Evolutionary conservation across 2,888 invertebrate species (phyloP).

Genomic region (Aspidiotus rigidus): DNA sequence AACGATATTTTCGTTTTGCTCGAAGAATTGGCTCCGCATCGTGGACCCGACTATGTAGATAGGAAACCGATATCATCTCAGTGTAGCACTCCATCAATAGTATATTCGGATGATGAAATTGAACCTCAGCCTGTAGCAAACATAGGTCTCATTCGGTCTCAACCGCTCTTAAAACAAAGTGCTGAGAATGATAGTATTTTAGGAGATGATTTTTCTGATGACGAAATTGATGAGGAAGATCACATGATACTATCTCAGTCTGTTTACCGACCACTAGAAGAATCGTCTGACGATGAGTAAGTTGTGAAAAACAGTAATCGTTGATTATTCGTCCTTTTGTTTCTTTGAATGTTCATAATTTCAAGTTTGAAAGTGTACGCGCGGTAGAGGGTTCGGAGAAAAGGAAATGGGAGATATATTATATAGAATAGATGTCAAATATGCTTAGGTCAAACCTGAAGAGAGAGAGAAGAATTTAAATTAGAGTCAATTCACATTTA

Average conservation of each 20-base stretch:
- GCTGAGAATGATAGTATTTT: constrained; percentile 29
- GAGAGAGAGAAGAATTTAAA: no score
- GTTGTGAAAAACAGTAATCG: background rate
- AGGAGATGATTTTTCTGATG: constrained; percentile 19
- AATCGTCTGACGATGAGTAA: constrained; percentile 15
- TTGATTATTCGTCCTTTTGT: no score
- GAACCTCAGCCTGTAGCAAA: background rate
- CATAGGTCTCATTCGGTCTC: constrained; percentile 5
- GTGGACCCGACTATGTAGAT: no score
- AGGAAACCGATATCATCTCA: background rate
- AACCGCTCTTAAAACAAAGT: constrained; percentile 16
- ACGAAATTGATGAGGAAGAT: constrained; percentile 25
- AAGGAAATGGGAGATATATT: no score
- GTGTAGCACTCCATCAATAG: constrained; percentile 6
- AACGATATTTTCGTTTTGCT: constrained; percentile 13
- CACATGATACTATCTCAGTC: constrained; percentile 20
- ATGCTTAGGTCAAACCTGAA: no score
- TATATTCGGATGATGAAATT: constrained; percentile 24
- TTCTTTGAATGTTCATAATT: no score
- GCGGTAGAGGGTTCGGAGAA: no score
- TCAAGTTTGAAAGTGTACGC: no score
- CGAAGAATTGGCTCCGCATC: constrained; percentile 3
- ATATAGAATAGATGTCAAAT: no score
- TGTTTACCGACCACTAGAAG: background rate
- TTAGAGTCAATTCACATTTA: no score